These are phyloP conservation scores for Phalloptychus januarius DNA, from an alignment of 2,797 vertebrate species.

Conservation along the genomic window DNA sequence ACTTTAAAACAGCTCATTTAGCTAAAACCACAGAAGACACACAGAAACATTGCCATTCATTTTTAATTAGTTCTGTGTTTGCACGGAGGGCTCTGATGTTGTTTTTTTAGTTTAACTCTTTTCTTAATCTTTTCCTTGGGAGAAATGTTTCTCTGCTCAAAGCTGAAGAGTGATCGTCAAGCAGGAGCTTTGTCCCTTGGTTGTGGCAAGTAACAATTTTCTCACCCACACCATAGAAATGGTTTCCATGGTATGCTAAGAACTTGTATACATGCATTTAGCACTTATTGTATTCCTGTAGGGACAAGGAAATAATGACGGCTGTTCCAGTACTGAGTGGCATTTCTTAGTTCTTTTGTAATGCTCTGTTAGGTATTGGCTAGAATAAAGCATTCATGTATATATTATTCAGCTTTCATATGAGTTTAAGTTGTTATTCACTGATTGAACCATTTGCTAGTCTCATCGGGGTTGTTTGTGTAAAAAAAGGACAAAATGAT, in stretches of 20 bases:
- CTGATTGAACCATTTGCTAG: constrained; percentile 23
- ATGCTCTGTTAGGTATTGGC: background rate
- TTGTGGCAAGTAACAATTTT: background rate
- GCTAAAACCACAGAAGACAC: background rate
- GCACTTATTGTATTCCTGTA: background rate
- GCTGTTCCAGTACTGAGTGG: background rate
- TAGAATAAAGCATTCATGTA: background rate
- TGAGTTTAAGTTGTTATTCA: background rate
- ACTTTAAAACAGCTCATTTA: background rate
- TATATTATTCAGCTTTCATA: background rate
- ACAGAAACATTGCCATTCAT: background rate
- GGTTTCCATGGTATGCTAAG: background rate
- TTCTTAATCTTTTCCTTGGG: background rate
- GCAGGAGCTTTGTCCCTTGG: background rate
- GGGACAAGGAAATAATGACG: background rate
- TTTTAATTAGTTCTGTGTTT: background rate
- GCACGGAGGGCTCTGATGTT: background rate
- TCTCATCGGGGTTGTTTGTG: constrained; percentile 1
- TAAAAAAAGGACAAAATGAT: background rate
- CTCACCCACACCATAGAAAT: background rate
- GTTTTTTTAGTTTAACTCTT: background rate
- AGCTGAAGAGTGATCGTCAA: background rate
- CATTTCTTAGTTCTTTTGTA: background rate
- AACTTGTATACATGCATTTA: background rate
- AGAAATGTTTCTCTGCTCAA: background rate